These are phyloP conservation scores for Ascaphus truei DNA, from an alignment of 2,113 vertebrate genomes.

Conservation along the genomic window DNA sequence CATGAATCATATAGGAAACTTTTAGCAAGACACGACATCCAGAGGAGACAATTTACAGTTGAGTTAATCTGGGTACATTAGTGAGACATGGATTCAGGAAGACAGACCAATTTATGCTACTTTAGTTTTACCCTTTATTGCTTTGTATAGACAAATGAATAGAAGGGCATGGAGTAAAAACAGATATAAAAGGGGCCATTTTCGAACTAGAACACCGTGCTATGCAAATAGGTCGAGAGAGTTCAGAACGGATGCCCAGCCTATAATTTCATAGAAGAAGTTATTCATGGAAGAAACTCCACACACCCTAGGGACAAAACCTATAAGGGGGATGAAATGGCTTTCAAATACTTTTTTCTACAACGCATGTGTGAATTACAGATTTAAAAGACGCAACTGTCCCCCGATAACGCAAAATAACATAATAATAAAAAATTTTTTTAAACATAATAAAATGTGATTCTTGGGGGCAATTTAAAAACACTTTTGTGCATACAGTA, in stretches of 20 bases:
- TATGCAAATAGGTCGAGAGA: slow-evolving; percentile 43
- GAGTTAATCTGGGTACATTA: slow-evolving; percentile 99
- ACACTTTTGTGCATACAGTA: no score
- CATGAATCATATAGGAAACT: slow-evolving; percentile 99
- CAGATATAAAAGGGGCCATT: slow-evolving; percentile 69
- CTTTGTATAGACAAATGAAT: slow-evolving; percentile 82
- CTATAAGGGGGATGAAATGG: no score
- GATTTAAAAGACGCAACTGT: no score
- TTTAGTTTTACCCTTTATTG: slow-evolving; percentile 78
- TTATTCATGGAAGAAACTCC: no score
- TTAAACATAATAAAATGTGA: no score
- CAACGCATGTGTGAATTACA: no score
- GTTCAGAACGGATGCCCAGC: slow-evolving; percentile 51
- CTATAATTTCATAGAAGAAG: slow-evolving; percentile 55
- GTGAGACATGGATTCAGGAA: slow-evolving; percentile 89
- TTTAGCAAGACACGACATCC: slow-evolving; percentile 95
- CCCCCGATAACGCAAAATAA: no score
- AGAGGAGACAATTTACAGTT: slow-evolving; percentile 99
- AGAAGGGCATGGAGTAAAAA: slow-evolving; percentile 75
- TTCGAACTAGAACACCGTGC: slow-evolving; percentile 46
- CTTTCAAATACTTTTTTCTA: no score
- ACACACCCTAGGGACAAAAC: no score
- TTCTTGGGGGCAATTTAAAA: no score
- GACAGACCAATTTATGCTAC: slow-evolving; percentile 96
- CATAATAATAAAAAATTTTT: no score